phyloP scores from a whole-genome alignment of 2,888 invertebrate species.

The Microchrysa polita region DNA sequence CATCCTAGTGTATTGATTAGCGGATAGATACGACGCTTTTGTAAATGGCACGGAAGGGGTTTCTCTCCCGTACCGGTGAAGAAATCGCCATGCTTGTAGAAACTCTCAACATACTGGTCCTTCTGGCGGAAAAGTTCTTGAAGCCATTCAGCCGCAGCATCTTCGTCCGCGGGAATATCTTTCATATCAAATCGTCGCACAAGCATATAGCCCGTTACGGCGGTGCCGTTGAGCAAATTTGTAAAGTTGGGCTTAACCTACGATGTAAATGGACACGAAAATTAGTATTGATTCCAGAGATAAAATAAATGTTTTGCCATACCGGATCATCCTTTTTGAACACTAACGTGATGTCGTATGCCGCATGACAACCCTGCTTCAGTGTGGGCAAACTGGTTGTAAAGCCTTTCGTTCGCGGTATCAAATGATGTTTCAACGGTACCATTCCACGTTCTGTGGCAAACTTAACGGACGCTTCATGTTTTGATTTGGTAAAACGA shows the following conservation, averaged over 20 bases:
- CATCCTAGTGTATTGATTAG: constrained; percentile 78
- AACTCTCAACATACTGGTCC: constrained; percentile 69
- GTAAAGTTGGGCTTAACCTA: constrained; percentile 79
- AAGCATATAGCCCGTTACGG: constrained; percentile 78
- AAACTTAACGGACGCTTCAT: constrained; percentile 86
- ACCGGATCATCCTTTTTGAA: constrained; percentile 74
- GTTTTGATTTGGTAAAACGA: constrained; percentile 86
- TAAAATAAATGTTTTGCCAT: constrained; percentile 46
- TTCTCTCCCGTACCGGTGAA: constrained; percentile 74
- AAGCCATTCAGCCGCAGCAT: constrained; percentile 81
- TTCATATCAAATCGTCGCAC: constrained; percentile 84
- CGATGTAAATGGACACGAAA: constrained; percentile 32
- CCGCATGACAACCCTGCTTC: constrained; percentile 80
- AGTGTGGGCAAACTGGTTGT: constrained; percentile 84
- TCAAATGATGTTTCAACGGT: constrained; percentile 85
- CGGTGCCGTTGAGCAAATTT: constrained; percentile 78
- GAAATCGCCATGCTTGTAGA: constrained; percentile 73
- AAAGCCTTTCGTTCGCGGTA: constrained; percentile 96
- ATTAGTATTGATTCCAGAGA: no score
- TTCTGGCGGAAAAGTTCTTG: constrained; percentile 83
- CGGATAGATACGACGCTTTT: constrained; percentile 72
- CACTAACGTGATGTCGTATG: constrained; percentile 84
- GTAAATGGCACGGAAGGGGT: constrained; percentile 52
- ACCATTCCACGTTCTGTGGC: constrained; percentile 87
- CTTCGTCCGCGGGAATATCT: constrained; percentile 77